Evolutionary conservation across 2,888 invertebrate genomes (phyloP), one percentile per base, ranked within the genome.

Genomic region (Dromius quadrimaculatus): DNA sequence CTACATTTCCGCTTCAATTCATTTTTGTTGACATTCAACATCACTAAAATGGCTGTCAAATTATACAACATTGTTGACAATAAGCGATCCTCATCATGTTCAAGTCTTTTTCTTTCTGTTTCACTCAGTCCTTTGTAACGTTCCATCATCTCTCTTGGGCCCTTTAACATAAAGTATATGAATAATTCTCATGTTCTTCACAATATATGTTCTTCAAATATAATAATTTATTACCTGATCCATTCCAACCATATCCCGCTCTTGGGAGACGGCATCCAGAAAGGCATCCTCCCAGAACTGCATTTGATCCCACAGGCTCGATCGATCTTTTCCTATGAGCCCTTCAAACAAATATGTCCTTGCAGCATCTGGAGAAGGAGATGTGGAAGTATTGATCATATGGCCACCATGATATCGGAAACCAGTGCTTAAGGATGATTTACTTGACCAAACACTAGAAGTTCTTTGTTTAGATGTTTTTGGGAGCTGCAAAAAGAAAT

Each of bases 261-360:
- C 99, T 82, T 99, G 98, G 43, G 91, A 90, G 1, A 99, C 98
- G 0, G 98, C 97, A 84, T 99, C 99, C 68, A 98, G 85, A 80
- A 99, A 99, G 0, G 97, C 94, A 81, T 99, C 98, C 81, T 99
- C 99, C 99, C 99, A 99, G 83, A 99, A 99, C 79, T 97, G 96
- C 94, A 97, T 95, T 85, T 98, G 97, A 83, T 98, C 98, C 98
- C 98, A 99, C 23, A 99, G 84, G 68, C 89, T 88, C 1, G 94
- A 92, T 74, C 97, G 84, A 74, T 95, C 94, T 82, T 95, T 95
- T 78, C 90, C 89, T 74, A 90, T 82, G 63, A 90, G 83, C 78
- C 96, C 95, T 84, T 98, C 97, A 81, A 95, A 98, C 5, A 98
- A 84, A 80, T 98, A 98, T 0, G 94, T 94, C 73, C 97, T 86